Conservation (phyloP, 2,888 invertebrate genomes). For the Blastobasis adustella region DNA sequence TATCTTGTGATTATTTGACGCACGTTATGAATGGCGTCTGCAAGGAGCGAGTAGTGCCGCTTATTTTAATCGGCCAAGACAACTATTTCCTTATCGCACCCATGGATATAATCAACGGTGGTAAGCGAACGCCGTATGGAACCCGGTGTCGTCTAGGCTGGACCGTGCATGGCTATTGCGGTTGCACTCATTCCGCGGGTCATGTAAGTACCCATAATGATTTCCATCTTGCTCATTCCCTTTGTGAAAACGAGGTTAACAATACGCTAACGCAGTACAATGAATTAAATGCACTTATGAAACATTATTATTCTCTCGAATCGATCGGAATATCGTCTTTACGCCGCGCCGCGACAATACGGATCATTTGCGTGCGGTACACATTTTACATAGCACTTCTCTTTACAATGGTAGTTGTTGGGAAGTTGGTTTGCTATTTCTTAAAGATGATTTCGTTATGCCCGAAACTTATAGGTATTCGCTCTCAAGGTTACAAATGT, state of each 20-base stretch:
- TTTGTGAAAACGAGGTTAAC: too few relatives aligned
- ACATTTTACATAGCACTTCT: conserved; percentile 16
- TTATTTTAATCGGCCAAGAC: conserved; percentile 15
- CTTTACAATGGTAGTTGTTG: conserved; percentile 11
- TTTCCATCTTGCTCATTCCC: conserved; percentile 11
- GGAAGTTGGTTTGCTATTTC: conserved; percentile 17
- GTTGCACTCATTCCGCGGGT: conserved; percentile 13
- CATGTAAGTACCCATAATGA: conserved; percentile 4
- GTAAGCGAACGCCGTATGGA: conserved; percentile 12
- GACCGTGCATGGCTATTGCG: conserved; percentile 13
- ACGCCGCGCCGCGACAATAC: conserved; percentile 16
- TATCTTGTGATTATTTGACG: conserved; percentile 6
- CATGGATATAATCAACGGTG: conserved; percentile 10
- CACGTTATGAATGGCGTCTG: conserved; percentile 10
- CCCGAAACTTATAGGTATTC: conserved; percentile 14
- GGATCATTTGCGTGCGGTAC: conserved; percentile 13
- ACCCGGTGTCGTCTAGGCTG: conserved; percentile 13
- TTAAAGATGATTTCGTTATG: conserved; percentile 12
- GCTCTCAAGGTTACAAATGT: conserved; percentile 3
- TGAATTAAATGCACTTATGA: conserved; percentile 13
- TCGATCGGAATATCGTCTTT: conserved; percentile 18
- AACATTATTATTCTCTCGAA: conserved; percentile 14
- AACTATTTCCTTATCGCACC: conserved; percentile 16
- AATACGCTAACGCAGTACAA: too few relatives aligned
- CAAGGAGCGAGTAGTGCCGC: conserved; percentile 13